Percentiles rank a stretch among this genome's conserved stretches.
phyloP scores from a whole-genome alignment of 2,113 vertebrate species.

The Macroglossus sobrinus region DNA sequence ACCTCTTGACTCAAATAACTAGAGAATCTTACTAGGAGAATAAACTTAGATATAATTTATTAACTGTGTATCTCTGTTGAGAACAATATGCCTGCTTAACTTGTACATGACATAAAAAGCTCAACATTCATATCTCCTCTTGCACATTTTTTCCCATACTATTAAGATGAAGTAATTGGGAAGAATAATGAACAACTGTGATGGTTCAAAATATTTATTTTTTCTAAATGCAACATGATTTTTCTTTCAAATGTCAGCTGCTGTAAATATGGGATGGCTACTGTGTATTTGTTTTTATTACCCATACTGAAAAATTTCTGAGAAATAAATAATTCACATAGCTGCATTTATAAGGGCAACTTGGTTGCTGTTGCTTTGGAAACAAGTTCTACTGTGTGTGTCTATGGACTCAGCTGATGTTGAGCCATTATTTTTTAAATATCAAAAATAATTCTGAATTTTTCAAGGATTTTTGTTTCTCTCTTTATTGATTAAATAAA shows the following conservation, averaged over 20 bases:
- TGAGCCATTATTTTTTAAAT: slow-evolving; percentile 47
- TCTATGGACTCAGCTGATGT: slow-evolving; percentile 39
- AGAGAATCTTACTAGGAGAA: background rate
- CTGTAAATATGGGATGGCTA: slow-evolving; percentile 14
- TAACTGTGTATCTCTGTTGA: background rate
- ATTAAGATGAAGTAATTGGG: background rate
- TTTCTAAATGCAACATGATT: slow-evolving; percentile 12
- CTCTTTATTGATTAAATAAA: background rate
- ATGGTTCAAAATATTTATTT: slow-evolving; percentile 37
- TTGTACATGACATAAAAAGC: background rate
- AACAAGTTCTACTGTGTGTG: slow-evolving; percentile 60
- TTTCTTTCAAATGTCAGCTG: slow-evolving; percentile 19
- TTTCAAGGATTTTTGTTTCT: background rate
- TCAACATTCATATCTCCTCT: background rate
- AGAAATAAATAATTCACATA: slow-evolving; percentile 64
- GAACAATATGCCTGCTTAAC: background rate
- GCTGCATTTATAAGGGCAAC: slow-evolving; percentile 61
- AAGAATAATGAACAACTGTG: background rate
- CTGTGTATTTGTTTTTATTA: slow-evolving; percentile 63
- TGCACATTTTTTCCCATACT: background rate
- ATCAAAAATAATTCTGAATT: slow-evolving; percentile 25
- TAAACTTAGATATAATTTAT: background rate
- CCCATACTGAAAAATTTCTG: slow-evolving; percentile 61
- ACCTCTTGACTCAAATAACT: background rate
- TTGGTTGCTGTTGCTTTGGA: slow-evolving; percentile 79